Percentiles rank a stretch among this genome's conserved stretches.
Evolutionary conservation across 2,797 vertebrate genomes (phyloP).

Genomic region (Platyrinchus mystaceus): DNA sequence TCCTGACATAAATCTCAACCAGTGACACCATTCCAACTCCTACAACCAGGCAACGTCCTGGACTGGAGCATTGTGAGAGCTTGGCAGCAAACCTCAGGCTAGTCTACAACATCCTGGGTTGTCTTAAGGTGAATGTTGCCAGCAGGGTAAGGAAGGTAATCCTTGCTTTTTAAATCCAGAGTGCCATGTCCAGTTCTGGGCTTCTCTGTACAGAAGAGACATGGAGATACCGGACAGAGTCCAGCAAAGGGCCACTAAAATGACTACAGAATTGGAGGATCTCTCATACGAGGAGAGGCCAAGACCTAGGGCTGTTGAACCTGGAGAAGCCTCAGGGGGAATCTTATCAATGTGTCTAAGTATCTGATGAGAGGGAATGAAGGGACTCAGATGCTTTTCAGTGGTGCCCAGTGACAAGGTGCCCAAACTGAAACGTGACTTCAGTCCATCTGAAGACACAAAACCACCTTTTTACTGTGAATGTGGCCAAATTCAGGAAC

Average conservation of each 20-base stretch:
- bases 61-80: not conserved
- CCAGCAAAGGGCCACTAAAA: not conserved
- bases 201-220: not conserved
- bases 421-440: not conserved
- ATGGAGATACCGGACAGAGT: not conserved
- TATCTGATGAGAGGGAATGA: not conserved
- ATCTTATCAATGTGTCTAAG: not conserved
- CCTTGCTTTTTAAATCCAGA: not conserved
- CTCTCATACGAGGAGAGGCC: fast-evolving
- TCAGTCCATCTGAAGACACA: not conserved
- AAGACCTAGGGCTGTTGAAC: not conserved
- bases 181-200: not conserved
- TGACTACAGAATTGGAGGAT: not conserved
- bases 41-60: not conserved
- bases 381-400: not conserved
- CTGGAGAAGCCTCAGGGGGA: not conserved
- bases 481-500: not conserved
- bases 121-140: not conserved
- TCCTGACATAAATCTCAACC: not conserved
- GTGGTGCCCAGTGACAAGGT: not conserved
- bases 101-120: not conserved
- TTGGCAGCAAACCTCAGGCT: not conserved
- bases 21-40: not conserved
- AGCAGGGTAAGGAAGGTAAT: not conserved
- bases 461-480: not conserved